Evolutionary conservation across 2,113 vertebrate species (phyloP).

Genomic region (Myocastor coypus): DNA sequence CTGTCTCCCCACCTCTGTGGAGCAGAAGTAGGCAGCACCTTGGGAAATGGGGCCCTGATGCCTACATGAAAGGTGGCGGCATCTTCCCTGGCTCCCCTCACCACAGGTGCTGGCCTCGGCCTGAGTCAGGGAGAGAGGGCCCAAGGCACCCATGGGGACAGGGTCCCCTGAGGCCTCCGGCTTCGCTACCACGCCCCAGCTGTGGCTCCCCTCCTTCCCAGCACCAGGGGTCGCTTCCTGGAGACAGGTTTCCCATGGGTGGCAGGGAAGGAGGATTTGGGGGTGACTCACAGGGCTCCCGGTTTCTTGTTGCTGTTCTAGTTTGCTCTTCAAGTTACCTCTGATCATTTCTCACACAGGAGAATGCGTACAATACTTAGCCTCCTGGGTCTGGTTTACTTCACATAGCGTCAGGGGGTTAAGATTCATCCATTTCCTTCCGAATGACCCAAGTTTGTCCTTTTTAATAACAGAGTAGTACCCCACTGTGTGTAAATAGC

Average conservation of each 20-base stretch:
- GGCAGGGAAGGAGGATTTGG: neutral
- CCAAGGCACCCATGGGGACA: neutral
- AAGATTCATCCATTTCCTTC: neutral
- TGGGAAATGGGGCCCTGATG: neutral
- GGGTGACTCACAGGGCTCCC: neutral
- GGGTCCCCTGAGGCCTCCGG: neutral
- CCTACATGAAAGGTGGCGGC: neutral
- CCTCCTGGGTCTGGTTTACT: neutral
- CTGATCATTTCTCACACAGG: neutral
- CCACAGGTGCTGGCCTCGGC: rapidly evolving
- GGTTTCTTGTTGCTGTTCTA: neutral
- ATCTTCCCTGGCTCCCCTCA: neutral
- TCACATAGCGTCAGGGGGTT: neutral
- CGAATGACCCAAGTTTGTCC: neutral
- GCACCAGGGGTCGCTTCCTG: neutral
- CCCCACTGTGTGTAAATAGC: neutral
- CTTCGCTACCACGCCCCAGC: neutral
- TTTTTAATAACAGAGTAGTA: neutral
- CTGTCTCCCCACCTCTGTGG: neutral
- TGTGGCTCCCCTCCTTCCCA: neutral
- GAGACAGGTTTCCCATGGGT: neutral
- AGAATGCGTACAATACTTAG: neutral
- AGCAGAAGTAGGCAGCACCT: no score
- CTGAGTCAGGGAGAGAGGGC: neutral
- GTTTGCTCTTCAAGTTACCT: neutral